Evolutionary conservation across 2,113 vertebrate genomes (phyloP), one percentile per base, ranked within the genome.

Genomic region (Sula dactylatra): DNA sequence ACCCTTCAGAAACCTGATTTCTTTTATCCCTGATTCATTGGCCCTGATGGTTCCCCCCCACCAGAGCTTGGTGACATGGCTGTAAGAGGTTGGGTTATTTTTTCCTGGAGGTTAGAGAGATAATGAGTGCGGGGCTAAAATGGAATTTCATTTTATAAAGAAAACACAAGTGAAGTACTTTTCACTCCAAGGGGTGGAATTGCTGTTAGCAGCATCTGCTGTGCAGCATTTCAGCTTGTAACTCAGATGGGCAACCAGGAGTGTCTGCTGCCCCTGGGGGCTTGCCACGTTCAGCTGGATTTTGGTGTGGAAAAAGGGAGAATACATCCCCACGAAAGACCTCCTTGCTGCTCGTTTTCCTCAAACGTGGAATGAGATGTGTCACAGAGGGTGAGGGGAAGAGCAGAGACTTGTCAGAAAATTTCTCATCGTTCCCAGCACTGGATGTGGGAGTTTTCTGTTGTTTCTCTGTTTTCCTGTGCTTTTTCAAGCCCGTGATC

Each of bases 41-140:
- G 8, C 24, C n/a, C 47, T 1, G 0, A 1, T 0, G 54, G 34
- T 70, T 84, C 21, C n/a, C 19, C 44, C 52, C 78, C 10, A 42
- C 32, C 81, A 36, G 72, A n/a, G 14, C 59, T 24, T 29, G 55
- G 49, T 26, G 72, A 25, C 7, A 0, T 1, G 1, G 47, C 81
- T 86, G 32, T 19, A 25, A 42, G 45, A 71, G 32, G 64, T 16
- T 54, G 73, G 47, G 10, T 54, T 92, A 9, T 45, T 64, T 90
- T 71, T 36, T 29, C 29, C 56, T 59, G 61, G 50, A 61, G 38
- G 16, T 66, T 70, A 50, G 52, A 8, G 73, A 89, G 55, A 19
- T 50, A 1, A 18, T 4, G 36, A 76, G 27, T 14, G 13, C 66
- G 13, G 22, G 49, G 49, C 16, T 62, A 49, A 79, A 93, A n/a